Percentiles rank a stretch among this genome's conserved stretches.
These are phyloP conservation scores for Anastrepha obliqua DNA, from an alignment of 1,140 invertebrate genomes.

Conservation along the genomic window DNA sequence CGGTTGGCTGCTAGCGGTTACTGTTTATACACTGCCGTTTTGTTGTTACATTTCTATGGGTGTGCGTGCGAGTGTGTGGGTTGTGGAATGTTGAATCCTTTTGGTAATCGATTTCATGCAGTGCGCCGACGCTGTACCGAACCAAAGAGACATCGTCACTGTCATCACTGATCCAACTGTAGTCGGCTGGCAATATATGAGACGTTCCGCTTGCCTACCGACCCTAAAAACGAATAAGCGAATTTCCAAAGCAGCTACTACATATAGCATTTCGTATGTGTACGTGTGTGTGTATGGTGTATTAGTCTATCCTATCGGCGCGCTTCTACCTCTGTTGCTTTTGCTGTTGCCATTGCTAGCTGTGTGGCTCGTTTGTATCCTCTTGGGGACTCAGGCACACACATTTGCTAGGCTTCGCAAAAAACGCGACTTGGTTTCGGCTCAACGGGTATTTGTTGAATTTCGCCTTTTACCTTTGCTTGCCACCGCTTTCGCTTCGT, in stretches of 20 bases:
- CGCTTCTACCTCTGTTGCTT: conserved; percentile 28
- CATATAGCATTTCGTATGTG: neutral
- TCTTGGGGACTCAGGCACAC: conserved; percentile 7
- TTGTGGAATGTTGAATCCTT: conserved; percentile 57
- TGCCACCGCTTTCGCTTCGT: conserved; percentile 45
- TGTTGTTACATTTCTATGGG: conserved; percentile 51
- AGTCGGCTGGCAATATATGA: neutral
- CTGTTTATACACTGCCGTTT: conserved; percentile 3
- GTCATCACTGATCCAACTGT: conserved; percentile 27
- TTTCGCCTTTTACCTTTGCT: conserved; percentile 34
- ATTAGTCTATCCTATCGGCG: conserved; percentile 22
- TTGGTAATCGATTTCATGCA: conserved; percentile 57
- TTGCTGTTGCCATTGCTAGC: neutral
- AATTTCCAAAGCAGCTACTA: neutral
- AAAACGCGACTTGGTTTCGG: conserved; percentile 43
- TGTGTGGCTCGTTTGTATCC: conserved; percentile 39
- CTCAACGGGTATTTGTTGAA: conserved; percentile 37
- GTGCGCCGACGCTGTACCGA: conserved; percentile 56
- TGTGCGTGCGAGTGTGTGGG: neutral
- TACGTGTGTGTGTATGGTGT: neutral
- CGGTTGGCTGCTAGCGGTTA: conserved; percentile 47
- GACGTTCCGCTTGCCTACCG: conserved; percentile 6
- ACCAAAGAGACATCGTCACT: conserved; percentile 22
- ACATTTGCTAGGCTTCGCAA: conserved; percentile 22
- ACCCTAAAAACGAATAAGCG: conserved; percentile 5